Conservation (phyloP, 2,888 invertebrate species). For the Microctonus hyperodae region DNA sequence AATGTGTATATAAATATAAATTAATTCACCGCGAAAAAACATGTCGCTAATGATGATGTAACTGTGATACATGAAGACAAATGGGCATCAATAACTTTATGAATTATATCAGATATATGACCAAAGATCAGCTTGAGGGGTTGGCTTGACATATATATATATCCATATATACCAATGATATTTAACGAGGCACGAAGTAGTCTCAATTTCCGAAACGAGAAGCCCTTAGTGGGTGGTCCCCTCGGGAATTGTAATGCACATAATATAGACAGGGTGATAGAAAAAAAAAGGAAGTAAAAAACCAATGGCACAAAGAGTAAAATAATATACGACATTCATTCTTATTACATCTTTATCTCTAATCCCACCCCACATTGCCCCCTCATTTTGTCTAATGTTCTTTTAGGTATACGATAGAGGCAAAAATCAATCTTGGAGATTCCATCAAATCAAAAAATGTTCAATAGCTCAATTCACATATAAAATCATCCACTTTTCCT, state of each 20-base stretch:
- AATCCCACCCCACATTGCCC: not conserved
- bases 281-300: constrained; percentile 3
- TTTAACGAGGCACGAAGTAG: constrained; percentile 55
- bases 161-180: constrained; percentile 37
- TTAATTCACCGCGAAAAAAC: not conserved
- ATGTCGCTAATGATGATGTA: not conserved
- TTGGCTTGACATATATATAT: too few species aligned
- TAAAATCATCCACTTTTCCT: constrained; percentile 1
- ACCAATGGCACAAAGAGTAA: constrained; percentile 2
- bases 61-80: constrained; percentile 19
- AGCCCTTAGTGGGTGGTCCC: constrained; percentile 23
- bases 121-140: constrained; percentile 17
- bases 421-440: constrained; percentile 10
- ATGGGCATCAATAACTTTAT: constrained; percentile 23
- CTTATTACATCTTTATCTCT: not conserved
- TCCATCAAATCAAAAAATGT: constrained; percentile 18
- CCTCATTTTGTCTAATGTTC: too few species aligned
- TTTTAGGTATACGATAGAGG: not conserved
- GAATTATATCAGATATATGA: constrained; percentile 29
- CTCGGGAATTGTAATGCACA: constrained; percentile 16
- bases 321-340: constrained; percentile 2
- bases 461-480: not conserved
- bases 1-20: not conserved
- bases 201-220: constrained; percentile 59
- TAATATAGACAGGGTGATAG: not conserved